These are phyloP conservation scores for Malachius bipustulatus DNA, from an alignment of 2,888 invertebrate genomes.

Conservation along the genomic window DNA sequence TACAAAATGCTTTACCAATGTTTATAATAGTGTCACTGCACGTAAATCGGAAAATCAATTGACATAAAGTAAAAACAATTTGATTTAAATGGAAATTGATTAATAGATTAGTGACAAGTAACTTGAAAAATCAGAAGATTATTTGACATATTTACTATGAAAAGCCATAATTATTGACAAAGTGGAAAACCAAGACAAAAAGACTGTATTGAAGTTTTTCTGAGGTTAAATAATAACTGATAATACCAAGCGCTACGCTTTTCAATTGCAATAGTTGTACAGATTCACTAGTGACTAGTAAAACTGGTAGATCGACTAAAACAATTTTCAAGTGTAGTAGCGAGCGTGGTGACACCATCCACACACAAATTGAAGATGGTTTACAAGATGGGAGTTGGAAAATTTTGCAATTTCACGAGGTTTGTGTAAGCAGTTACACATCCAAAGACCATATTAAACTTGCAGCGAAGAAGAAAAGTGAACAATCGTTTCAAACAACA, in stretches of 20 bases:
- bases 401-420: slow-evolving; percentile 10
- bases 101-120: too few relatives aligned
- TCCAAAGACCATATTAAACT: slow-evolving; percentile 6
- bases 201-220: too few relatives aligned
- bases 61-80: too few relatives aligned
- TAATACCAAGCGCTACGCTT: not conserved
- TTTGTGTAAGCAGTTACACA: slow-evolving; percentile 5
- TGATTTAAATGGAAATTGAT: too few relatives aligned
- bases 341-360: not conserved
- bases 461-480: slow-evolving; percentile 3
- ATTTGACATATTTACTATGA: too few relatives aligned
- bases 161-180: too few relatives aligned
- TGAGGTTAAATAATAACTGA: not conserved
- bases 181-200: too few relatives aligned
- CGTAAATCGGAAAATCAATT: too few relatives aligned
- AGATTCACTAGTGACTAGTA: not conserved
- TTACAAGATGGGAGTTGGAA: slow-evolving; percentile 7
- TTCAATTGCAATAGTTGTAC: not conserved
- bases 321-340: too few relatives aligned
- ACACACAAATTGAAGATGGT: slow-evolving; percentile 2
- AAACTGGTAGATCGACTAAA: slow-evolving; percentile 3
- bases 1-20: too few relatives aligned
- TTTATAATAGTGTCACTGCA: too few relatives aligned
- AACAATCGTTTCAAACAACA: not conserved
- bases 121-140: too few relatives aligned